Conservation (phyloP, 1,140 invertebrate genomes). For the Copidosoma floridanum region DNA sequence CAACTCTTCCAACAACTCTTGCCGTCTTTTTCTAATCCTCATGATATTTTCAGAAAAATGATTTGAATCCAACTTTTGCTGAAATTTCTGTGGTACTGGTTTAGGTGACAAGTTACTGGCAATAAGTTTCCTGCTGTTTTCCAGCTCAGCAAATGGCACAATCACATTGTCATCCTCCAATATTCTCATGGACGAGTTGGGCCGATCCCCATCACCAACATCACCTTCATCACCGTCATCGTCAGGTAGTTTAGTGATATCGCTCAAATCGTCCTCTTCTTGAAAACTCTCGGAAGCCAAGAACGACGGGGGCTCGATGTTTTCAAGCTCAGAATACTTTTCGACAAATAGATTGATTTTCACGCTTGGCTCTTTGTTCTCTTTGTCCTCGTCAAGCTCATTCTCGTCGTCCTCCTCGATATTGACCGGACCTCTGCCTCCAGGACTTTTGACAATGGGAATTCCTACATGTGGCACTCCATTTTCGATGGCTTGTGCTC, state of each 20-base stretch:
- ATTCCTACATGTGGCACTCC: background rate
- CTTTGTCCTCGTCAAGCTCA: slow-evolving; percentile 1
- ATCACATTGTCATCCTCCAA: too few species aligned
- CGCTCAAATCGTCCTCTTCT: too few species aligned
- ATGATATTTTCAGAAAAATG: too few species aligned
- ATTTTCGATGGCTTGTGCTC: background rate
- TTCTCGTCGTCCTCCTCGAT: background rate
- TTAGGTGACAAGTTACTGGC: background rate
- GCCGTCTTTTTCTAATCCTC: too few species aligned
- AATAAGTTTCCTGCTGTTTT: too few species aligned
- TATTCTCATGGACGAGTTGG: background rate
- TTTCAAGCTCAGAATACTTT: slow-evolving; percentile 4
- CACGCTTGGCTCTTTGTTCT: background rate
- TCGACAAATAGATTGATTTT: background rate
- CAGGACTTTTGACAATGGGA: background rate
- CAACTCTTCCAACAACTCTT: too few species aligned
- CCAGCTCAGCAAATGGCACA: too few species aligned
- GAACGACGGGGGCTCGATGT: slow-evolving; percentile 23
- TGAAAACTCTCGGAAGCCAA: slow-evolving; percentile 6
- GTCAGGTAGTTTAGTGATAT: too few species aligned
- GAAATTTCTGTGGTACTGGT: background rate
- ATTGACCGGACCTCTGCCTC: too few species aligned
- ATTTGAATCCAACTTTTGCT: too few species aligned
- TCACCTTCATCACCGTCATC: background rate
- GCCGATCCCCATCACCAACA: background rate